Conservation (phyloP, 1,140 invertebrate genomes). For the Lordiphosa collinella region DNA sequence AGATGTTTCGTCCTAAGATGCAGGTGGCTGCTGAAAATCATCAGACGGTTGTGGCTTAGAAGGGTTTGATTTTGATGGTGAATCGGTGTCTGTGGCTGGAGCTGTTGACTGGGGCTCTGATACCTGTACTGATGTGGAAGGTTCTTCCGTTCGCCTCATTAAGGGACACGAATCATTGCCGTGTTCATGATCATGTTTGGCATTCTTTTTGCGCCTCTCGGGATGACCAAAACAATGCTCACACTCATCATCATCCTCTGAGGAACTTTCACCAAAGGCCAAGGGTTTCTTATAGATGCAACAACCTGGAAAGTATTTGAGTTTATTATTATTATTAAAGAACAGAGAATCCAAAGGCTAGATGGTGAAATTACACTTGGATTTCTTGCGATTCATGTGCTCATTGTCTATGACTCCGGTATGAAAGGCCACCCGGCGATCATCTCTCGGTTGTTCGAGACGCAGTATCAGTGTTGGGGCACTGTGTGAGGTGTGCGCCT, state of each 20-base stretch:
- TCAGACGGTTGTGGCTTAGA: background rate
- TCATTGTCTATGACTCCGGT: constrained; percentile 95
- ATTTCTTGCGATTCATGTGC: constrained; percentile 95
- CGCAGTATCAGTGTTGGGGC: constrained; percentile 86
- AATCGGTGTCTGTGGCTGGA: too few species aligned
- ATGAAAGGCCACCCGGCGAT: constrained; percentile 92
- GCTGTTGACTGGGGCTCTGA: background rate
- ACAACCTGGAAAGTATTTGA: constrained; percentile 84
- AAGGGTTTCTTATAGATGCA: constrained; percentile 92
- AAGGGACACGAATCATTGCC: constrained; percentile 7
- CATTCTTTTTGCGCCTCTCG: constrained; percentile 84
- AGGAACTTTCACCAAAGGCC: constrained; percentile 90
- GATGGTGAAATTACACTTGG: constrained; percentile 88
- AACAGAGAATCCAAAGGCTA: too few species aligned
- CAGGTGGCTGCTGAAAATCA: constrained; percentile 15
- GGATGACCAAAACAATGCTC: constrained; percentile 92
- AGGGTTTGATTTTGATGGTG: too few species aligned
- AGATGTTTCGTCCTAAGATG: constrained; percentile 9
- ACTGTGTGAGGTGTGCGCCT: constrained; percentile 75
- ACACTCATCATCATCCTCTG: constrained; percentile 89
- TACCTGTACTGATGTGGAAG: constrained; percentile 40
- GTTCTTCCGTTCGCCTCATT: constrained; percentile 9
- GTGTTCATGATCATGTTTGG: constrained; percentile 19
- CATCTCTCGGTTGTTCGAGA: constrained; percentile 83
- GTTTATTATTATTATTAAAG: too few species aligned